Evolutionary conservation across 2,888 invertebrate species (phyloP).

Genomic region (Zootermopsis nevadensis): DNA sequence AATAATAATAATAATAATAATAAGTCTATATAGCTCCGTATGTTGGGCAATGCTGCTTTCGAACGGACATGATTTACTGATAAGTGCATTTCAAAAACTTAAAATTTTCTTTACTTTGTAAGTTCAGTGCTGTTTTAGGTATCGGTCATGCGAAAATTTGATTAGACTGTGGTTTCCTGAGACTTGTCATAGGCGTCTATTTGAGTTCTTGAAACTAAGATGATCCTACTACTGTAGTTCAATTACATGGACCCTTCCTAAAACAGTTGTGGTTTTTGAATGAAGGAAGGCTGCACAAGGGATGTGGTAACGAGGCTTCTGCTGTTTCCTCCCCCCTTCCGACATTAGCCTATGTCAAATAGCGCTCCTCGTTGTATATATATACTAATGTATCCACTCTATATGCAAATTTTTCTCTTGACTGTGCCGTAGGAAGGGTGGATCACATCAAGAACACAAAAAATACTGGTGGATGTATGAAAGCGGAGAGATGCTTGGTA

Average conservation of each 20-base stretch:
- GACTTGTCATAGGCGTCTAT: too few relatives aligned
- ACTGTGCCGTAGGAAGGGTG: slow-evolving; percentile 1
- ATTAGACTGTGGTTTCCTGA: too few relatives aligned
- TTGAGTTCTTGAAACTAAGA: too few relatives aligned
- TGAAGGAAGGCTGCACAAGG: not conserved
- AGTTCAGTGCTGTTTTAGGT: too few relatives aligned
- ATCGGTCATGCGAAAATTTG: too few relatives aligned
- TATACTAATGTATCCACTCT: slow-evolving; percentile 51
- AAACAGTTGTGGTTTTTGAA: not conserved
- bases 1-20: too few relatives aligned
- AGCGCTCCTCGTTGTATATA: slow-evolving; percentile 12
- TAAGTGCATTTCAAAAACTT: too few relatives aligned
- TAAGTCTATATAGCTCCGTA: too few relatives aligned
- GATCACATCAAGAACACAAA: slow-evolving; percentile 19
- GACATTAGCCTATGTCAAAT: slow-evolving; percentile 40
- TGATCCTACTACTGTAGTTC: too few relatives aligned
- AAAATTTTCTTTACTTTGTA: too few relatives aligned
- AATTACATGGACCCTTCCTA: not conserved
- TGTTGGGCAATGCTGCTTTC: too few relatives aligned
- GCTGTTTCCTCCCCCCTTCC: slow-evolving; percentile 17
- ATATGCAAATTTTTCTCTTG: slow-evolving; percentile 48
- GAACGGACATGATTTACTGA: too few relatives aligned
- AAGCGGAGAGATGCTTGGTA: not conserved
- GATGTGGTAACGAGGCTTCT: slow-evolving; percentile 24
- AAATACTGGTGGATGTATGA: not conserved